These are phyloP conservation scores for Cerastis rubricosa DNA, from an alignment of 2,888 invertebrate species.

Conservation along the genomic window DNA sequence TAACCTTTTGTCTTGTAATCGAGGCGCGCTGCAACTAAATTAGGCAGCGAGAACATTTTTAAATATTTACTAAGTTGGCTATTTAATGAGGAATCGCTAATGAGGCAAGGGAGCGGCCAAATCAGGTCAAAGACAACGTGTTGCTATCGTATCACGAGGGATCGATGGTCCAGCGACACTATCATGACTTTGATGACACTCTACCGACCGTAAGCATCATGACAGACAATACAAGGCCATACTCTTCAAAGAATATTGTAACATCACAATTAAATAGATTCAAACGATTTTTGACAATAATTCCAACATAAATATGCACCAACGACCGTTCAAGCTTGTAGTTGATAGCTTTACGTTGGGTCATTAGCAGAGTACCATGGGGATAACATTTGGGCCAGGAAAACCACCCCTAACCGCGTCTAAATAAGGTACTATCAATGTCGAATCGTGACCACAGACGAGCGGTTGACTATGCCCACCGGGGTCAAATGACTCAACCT, in stretches of 20 bases:
- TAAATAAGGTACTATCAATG: conserved; percentile 25
- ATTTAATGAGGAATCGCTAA: conserved; percentile 40
- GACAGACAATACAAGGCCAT: neutral
- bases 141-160: neutral
- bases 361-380: conserved; percentile 19
- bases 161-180: neutral
- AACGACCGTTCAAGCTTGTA: conserved; percentile 47
- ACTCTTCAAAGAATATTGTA: conserved; percentile 2
- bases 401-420: conserved; percentile 15
- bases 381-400: neutral
- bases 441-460: conserved; percentile 21
- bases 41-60: conserved; percentile 70
- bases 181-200: neutral
- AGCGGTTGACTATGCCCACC: conserved; percentile 18
- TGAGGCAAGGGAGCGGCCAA: conserved; percentile 20
- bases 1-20: conserved; percentile 79
- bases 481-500: conserved; percentile 65
- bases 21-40: conserved; percentile 68
- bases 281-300: conserved; percentile 19
- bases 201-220: neutral
- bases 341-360: conserved; percentile 52
- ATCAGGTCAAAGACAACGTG: neutral
- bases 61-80: conserved; percentile 57
- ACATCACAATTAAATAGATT: conserved; percentile 47
- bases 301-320: conserved; percentile 48